Base-by-base conservation (phyloP, 2,888 invertebrate species). In the Caenorhabditis japonica region DNA sequence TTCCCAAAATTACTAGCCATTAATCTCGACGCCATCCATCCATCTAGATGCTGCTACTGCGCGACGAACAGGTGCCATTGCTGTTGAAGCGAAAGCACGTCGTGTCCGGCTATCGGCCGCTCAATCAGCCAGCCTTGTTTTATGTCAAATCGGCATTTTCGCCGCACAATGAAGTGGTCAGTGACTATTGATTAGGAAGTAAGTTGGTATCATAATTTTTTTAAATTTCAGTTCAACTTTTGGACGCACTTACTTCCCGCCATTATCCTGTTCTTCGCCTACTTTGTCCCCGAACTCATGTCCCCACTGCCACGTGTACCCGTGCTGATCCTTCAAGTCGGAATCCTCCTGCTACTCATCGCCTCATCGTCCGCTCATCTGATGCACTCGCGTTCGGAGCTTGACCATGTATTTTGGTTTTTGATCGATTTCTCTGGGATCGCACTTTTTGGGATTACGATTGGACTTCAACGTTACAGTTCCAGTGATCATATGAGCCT, bases 361-460 rank as follows among this genome's bases (percentile, higher is more conserved):
- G 80, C 81, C 3, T 80, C 80, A 0, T 75, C 82, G 1, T 58
- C 80, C 13, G 83, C 84, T 19, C 84, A 84, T 72, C 55, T 84
- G 4, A 66, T 84, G 64, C 85, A 85, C 55, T 81, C 81, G 39
- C 80, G 83, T 7, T 85, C 83, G 5, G 76, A 73, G n/a, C 49
- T 77, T 15, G 82, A 84, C 47, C 84, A 85, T 58, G 64, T 85
- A 25, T 85, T 85, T 77, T 85, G 84, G 84, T 82, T 82, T 39
- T 47, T 82, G 10, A 76, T 85, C 46, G 85, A 85, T 62, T 85
- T 85, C 41, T 76, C 80, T 33, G 85, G 85, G n/a, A 85, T 85
- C 27, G 80, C 83, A 3, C 61, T 82, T n/a, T 85, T 84, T 53
- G 77, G 78, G n/a, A 64, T 85, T 33, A 64, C 74, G 15, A 80